Conservation (phyloP, 2,113 vertebrate species). For the Axis porcinus region DNA sequence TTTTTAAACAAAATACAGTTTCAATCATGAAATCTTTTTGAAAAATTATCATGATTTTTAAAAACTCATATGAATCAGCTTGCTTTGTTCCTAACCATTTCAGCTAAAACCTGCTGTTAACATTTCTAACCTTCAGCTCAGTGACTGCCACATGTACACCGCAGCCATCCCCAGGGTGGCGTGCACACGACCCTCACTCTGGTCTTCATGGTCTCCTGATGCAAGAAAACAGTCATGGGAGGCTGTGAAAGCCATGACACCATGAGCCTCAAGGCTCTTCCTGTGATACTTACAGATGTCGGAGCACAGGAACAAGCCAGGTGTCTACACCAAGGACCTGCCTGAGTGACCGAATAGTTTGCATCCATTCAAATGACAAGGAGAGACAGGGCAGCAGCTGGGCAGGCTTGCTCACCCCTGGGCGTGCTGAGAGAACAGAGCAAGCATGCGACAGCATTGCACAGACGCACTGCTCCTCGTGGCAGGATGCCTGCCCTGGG, state of each 20-base stretch:
- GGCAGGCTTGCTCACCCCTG: background rate
- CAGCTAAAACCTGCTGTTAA: background rate
- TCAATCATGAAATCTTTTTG: background rate
- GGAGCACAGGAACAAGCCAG: too few species aligned
- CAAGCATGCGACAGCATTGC: fast-evolving
- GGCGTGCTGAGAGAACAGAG: fast-evolving
- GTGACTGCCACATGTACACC: fast-evolving
- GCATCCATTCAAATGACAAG: too few species aligned
- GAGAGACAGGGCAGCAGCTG: background rate
- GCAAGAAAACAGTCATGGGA: background rate
- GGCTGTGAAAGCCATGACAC: fast-evolving
- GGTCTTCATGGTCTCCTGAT: background rate
- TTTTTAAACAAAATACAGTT: background rate
- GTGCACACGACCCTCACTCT: background rate
- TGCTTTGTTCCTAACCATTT: background rate
- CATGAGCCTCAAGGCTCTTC: fast-evolving
- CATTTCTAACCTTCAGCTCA: background rate
- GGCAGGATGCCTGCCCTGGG: background rate
- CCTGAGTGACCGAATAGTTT: background rate
- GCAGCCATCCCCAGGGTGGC: fast-evolving
- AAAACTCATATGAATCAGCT: background rate
- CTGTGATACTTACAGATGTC: fast-evolving
- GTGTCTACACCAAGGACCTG: too few species aligned
- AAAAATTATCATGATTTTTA: background rate
- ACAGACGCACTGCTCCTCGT: fast-evolving